Percentiles rank a stretch among this genome's conserved stretches.
Conservation (phyloP, 2,797 vertebrate species). For the Eulemur coronatus region DNA sequence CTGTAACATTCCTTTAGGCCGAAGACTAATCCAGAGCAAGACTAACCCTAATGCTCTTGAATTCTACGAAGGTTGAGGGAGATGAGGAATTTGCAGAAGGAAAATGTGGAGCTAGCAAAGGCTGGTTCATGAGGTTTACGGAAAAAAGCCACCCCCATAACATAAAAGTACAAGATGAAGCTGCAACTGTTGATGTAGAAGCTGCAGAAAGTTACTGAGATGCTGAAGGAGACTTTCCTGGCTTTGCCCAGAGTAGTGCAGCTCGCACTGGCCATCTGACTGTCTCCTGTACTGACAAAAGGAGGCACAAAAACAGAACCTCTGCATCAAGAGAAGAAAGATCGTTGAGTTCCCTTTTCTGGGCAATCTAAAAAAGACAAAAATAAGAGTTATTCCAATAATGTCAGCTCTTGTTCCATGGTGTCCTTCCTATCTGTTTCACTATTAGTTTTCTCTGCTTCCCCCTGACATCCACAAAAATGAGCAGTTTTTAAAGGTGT, state of each 20-base stretch:
- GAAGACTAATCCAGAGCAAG: neutral
- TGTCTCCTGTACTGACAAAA: constrained; percentile 85
- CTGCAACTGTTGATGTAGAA: neutral
- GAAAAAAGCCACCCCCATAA: neutral
- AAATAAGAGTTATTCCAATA: neutral
- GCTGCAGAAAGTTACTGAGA: neutral
- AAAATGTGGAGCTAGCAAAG: neutral
- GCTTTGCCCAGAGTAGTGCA: constrained; percentile 79
- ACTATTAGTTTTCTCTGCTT: neutral
- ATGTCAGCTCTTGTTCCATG: fast-evolving
- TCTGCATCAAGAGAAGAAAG: constrained; percentile 87
- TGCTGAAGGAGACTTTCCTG: constrained; percentile 88
- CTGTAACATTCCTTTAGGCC: neutral
- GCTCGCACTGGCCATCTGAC: constrained; percentile 42
- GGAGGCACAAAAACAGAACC: constrained; percentile 92
- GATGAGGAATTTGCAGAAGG: neutral
- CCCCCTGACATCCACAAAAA: fast-evolving
- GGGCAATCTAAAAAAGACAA: constrained; percentile 72
- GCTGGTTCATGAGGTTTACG: neutral
- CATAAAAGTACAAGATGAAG: neutral
- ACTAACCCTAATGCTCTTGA: too few species aligned
- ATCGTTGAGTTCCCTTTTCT: constrained; percentile 66
- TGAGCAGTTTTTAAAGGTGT: too few species aligned
- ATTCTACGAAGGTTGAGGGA: neutral
- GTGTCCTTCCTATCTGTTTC: neutral